These are phyloP conservation scores for Patella vulgata DNA, from an alignment of 1,140 invertebrate genomes.

Conservation along the genomic window DNA sequence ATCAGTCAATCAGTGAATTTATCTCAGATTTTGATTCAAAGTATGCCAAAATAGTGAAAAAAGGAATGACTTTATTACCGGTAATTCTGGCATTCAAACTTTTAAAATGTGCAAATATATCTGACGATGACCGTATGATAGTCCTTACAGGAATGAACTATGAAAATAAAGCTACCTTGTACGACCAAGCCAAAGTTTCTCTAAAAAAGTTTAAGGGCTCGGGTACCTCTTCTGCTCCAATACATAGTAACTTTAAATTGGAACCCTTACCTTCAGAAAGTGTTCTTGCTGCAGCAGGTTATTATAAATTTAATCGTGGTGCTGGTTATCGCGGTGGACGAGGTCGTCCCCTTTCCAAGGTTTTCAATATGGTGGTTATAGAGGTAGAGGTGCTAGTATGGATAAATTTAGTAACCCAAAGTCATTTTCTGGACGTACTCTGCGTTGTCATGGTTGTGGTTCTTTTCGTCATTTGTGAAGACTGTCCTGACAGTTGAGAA, in stretches of 20 bases:
- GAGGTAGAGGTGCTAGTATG: neutral
- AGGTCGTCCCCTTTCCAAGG: constrained; percentile 5
- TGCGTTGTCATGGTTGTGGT: constrained; percentile 34
- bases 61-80: constrained; percentile 29
- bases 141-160: constrained; percentile 46
- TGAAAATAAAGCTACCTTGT: too few species aligned
- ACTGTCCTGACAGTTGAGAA: constrained; percentile 40
- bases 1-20: constrained; percentile 18
- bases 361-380: neutral
- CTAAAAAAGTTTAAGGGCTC: too few species aligned
- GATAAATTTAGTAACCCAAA: constrained; percentile 24
- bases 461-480: constrained; percentile 31
- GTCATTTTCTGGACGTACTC: constrained; percentile 18
- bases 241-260: too few species aligned
- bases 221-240: too few species aligned
- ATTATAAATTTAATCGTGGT: too few species aligned
- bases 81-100: constrained; percentile 40
- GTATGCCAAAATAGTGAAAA: constrained; percentile 36
- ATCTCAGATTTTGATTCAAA: constrained; percentile 23
- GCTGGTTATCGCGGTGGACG: constrained; percentile 7
- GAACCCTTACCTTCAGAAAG: too few species aligned
- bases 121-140: constrained; percentile 34
- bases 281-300: constrained; percentile 2
- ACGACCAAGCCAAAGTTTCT: constrained; percentile 38
- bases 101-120: constrained; percentile 32